A percentile compares a stretch with the other conserved stretches of the same genome.
Conservation (phyloP, 2,888 invertebrate species). For the Nipponacmea schrenckii region DNA sequence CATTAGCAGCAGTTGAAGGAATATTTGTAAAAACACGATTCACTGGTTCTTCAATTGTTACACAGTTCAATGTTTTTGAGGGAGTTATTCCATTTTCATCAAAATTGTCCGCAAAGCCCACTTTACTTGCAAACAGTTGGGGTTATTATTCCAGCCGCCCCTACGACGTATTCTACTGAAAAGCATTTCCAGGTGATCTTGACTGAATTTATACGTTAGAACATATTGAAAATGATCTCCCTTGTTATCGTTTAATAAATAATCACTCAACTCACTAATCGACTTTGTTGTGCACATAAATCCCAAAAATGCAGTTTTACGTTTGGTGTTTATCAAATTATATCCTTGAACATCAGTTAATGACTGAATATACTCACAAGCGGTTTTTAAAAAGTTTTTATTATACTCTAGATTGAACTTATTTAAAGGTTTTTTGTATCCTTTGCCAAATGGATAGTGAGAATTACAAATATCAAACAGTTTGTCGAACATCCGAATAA, state of each 20-base stretch:
- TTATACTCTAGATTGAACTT: not conserved
- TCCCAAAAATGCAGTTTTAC: constrained; percentile 14
- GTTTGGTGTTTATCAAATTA: too few species aligned
- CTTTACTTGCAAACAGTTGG: not conserved
- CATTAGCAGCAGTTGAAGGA: too few species aligned
- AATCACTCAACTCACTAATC: not conserved
- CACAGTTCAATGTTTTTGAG: too few species aligned
- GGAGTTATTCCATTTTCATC: not conserved
- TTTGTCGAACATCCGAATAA: constrained; percentile 13
- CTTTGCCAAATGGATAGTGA: constrained; percentile 9
- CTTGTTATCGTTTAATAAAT: not conserved
- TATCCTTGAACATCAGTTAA: not conserved
- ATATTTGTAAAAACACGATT: too few species aligned
- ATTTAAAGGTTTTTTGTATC: not conserved
- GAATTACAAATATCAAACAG: constrained; percentile 16
- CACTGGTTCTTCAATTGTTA: too few species aligned
- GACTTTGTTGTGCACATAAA: constrained; percentile 14
- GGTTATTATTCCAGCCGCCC: constrained; percentile 4
- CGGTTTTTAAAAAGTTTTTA: not conserved
- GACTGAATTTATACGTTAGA: not conserved
- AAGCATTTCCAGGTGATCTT: constrained; percentile 10
- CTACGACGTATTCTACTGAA: not conserved
- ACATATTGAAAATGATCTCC: constrained; percentile 4
- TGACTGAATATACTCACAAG: not conserved
- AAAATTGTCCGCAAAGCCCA: not conserved